Evolutionary conservation across 2,113 vertebrate genomes (phyloP).

Genomic region (Melanocharis versteri): DNA sequence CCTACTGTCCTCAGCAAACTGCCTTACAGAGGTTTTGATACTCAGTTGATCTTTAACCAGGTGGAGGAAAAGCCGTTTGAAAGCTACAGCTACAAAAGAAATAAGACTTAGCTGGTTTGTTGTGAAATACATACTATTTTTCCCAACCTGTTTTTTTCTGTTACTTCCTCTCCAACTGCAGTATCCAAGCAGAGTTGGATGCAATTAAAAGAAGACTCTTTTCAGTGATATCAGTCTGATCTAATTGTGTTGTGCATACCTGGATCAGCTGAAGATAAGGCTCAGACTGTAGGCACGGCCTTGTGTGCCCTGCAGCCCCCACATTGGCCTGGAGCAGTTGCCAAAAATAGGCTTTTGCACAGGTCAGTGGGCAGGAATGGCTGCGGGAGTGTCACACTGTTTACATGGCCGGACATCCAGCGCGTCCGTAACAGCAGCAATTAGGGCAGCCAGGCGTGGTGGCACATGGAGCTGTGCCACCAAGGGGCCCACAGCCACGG

Average conservation of each 20-base stretch:
- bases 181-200: not conserved
- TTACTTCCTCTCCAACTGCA: not conserved
- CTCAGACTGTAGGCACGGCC: not conserved
- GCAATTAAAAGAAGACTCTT: not conserved
- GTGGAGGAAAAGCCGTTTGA: not conserved
- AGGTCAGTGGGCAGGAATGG: constrained; percentile 68
- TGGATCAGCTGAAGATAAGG: not conserved
- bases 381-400: constrained; percentile 27
- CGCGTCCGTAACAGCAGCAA: not conserved
- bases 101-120: not conserved
- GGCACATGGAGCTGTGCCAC: not conserved
- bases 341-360: constrained; percentile 71
- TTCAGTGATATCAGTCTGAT: not conserved
- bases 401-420: constrained; percentile 47
- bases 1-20: not conserved
- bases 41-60: constrained; percentile 11
- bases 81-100: not conserved
- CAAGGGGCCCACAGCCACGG: not conserved
- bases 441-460: constrained; percentile 32
- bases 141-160: not conserved
- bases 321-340: constrained; percentile 26
- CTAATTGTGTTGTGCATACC: not conserved
- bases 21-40: not conserved
- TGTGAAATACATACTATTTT: not conserved
- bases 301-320: not conserved